A percentile compares a stretch with the other conserved stretches of the same genome.
These are phyloP conservation scores for Trachemys scripta DNA, from an alignment of 2,113 vertebrate genomes.

Conservation along the genomic window DNA sequence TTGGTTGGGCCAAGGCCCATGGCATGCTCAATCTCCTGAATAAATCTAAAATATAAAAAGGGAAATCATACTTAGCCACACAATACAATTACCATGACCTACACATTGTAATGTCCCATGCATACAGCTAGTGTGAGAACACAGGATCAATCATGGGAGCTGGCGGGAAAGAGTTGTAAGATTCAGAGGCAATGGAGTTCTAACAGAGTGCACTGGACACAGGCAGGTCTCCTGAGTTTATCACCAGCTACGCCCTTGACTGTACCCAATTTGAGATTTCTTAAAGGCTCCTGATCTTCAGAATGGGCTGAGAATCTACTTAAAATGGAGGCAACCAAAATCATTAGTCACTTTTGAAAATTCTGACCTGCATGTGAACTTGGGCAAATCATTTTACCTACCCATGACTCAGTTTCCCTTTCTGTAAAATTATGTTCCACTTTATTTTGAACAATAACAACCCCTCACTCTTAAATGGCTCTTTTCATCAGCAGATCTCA, in stretches of 20 bases:
- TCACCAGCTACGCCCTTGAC: not conserved
- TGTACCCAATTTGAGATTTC: not conserved
- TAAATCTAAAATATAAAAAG: slow-evolving; percentile 86
- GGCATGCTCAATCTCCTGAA: slow-evolving; percentile 94
- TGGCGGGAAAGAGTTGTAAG: not conserved
- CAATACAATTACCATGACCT: not conserved
- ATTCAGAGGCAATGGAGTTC: not conserved
- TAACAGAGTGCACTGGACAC: not conserved
- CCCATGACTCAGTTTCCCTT: not conserved
- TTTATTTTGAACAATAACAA: not conserved
- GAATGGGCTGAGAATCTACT: not conserved
- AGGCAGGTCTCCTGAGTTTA: not conserved
- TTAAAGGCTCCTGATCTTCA: not conserved
- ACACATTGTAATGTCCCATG: not conserved
- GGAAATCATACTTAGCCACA: not conserved
- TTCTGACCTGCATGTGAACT: not conserved
- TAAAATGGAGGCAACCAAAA: not conserved
- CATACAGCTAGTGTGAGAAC: not conserved
- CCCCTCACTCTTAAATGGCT: not conserved
- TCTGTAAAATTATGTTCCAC: not conserved
- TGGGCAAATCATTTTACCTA: not conserved
- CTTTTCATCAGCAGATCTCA: not conserved
- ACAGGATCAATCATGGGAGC: not conserved
- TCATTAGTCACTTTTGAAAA: not conserved
- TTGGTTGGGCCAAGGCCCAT: slow-evolving; percentile 91